Base-by-base conservation (phyloP, 2,888 invertebrate species). In the Hyalella azteca region DNA sequence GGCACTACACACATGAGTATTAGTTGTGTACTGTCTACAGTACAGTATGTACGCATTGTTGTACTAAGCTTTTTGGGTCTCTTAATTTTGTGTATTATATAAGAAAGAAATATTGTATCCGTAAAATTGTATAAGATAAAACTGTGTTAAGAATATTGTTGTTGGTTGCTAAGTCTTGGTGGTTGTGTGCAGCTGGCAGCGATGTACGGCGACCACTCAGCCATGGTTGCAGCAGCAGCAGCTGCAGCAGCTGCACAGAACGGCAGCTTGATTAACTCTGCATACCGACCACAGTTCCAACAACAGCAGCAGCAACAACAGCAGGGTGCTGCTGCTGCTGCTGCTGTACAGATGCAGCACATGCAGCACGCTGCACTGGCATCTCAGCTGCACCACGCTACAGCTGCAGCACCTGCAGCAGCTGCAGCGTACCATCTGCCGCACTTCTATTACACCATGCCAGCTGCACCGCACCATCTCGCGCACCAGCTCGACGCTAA, bases 381-480 rank as follows among this genome's bases (percentile, higher is more conserved):
- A 7, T 66, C 66, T 13, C 66, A 66, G 66, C 66, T 66, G 39
- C 66, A 66, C 36, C 66, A 66, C 39, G 66, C 66, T 29, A 36
- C 66, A 66, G 36, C 66, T 19, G 32, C 66, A n/a, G 66, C 66
- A 66, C 66, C 66, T 9, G 66, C 66, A 19, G 66, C 39, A 66
- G 66, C 66, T 15, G 66, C 66, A 36, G 39, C 66, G 66, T 66
- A 66, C 39, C 66, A 9, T 4, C 11, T 66, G 66, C 66, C 66
- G 3, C 66, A 66, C 19, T 66, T 66, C 66, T 66, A 66, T 36
- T 66, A 66, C 66, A 32, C 36, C 13, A 32, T 36, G 36, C 32
- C 66, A 9, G 66, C 66, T 7, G 36, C 32, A 3, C 36, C 36
- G 11, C 66, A 66, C 66, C 66, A 22, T 36, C 32, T 66, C 36